Evolutionary conservation across 2,113 vertebrate species (phyloP), one percentile per base, ranked within the genome.

Genomic region (Machaerirhynchus nigripectus): DNA sequence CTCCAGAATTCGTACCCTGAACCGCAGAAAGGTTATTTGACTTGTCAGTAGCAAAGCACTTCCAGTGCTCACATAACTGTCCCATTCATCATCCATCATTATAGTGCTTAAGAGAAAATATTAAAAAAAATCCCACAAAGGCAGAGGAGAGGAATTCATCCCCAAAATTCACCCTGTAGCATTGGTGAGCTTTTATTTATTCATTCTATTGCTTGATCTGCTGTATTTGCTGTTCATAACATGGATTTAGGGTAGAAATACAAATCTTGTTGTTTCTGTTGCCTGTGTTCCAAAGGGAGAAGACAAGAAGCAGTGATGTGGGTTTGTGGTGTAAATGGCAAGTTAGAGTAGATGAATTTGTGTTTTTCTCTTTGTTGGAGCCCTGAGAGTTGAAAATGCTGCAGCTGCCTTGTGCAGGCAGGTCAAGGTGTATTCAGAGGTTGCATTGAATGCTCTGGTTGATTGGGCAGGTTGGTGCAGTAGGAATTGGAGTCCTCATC

Each of bases 41-140:
- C 8, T 94, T 95, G 94, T 94, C 95, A 90, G 78, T 53, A 59
- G 91, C 70, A 90, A 74, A 96, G 85, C 80, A 50, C 80, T 90
- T 86, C 30, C 55, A 86, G 80, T 42, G 87, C 81, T 93, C 64
- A 42, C 74, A 53, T 93, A 94, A 80, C 93, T 88, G 64, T 84
- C 70, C 69, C 55, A 85, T 94, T 94, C 91, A 83, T 92, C 95
- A 94, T 87, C 93, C 24, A 80, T 95, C 94, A 92, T 92, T 86
- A 68, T 2, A 61, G 65, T 0, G 8, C 74, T 78, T 85, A 79
- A 52, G 64, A 85, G 61, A 44, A 77, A 40, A 49, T 77, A 70
- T 47, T 31, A 12, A 9, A 7, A 37, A 39, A 91, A 49, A 42
- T 26, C 56, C 31, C 13, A 7, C 1, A 2, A 39, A 68, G 50